Percentiles rank a stretch among this genome's conserved stretches.
Evolutionary conservation across 1,140 invertebrate genomes (phyloP).

Genomic region (Drosophila kohkoa): DNA sequence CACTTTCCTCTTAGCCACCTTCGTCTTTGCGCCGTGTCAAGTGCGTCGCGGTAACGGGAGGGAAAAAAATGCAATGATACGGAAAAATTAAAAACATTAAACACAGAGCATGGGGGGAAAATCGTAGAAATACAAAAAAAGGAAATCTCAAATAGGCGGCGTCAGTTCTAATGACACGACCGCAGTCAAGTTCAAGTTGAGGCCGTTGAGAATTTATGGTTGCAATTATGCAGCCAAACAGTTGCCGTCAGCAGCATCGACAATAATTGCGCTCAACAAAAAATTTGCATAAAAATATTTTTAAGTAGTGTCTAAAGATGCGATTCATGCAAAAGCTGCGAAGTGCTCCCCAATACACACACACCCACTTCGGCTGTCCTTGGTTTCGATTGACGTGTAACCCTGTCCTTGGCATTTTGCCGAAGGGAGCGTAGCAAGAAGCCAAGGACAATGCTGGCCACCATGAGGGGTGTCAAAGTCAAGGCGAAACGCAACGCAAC

Average conservation of each 20-base stretch:
- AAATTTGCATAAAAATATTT: conserved; percentile 74
- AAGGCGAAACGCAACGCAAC: conserved; percentile 56
- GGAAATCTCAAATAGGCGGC: conserved; percentile 70
- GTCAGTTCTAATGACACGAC: conserved; percentile 39
- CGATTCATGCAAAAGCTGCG: not conserved
- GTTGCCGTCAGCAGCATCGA: conserved; percentile 62
- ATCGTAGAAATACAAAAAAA: not conserved
- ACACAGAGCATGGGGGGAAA: conserved; percentile 1
- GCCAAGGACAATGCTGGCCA: conserved; percentile 61
- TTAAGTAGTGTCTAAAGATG: conserved; percentile 72
- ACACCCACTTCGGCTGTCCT: conserved; percentile 64
- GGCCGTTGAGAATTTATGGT: conserved; percentile 68
- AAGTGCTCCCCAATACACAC: conserved; percentile 1
- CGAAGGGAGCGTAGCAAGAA: conserved; percentile 31
- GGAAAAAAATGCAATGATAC: conserved; percentile 78
- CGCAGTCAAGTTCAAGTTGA: conserved; percentile 67
- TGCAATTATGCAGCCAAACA: conserved; percentile 71
- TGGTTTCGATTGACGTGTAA: conserved; percentile 79
- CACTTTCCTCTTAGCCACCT: conserved; percentile 44
- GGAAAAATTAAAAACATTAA: conserved; percentile 83
- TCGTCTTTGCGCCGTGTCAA: conserved; percentile 60
- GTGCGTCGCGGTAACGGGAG: conserved; percentile 50
- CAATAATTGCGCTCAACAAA: conserved; percentile 65
- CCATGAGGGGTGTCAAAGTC: conserved; percentile 71
- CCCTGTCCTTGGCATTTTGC: conserved; percentile 80